These are phyloP conservation scores for Drosophila guanche DNA, from an alignment of 1,140 invertebrate species.

Conservation along the genomic window DNA sequence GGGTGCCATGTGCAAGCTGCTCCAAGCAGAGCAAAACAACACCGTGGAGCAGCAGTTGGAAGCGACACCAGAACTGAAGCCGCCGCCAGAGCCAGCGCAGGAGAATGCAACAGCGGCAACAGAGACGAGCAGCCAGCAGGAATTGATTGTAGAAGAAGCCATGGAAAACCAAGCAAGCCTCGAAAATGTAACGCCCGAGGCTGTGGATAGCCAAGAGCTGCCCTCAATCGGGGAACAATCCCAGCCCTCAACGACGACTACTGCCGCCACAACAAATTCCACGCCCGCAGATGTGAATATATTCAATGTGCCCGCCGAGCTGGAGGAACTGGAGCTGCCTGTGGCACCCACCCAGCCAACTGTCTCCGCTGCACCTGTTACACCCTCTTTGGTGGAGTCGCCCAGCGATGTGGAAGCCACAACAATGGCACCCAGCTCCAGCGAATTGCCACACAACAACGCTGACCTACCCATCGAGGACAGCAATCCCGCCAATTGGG, in stretches of 20 bases:
- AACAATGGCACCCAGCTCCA: slow-evolving; percentile 8
- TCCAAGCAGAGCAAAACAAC: slow-evolving; percentile 42
- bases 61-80: slow-evolving; percentile 7
- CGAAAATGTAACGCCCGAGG: slow-evolving; percentile 30
- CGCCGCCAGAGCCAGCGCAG: background rate
- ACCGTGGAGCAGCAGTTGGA: slow-evolving; percentile 6
- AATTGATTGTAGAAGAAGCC: slow-evolving; percentile 8
- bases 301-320: slow-evolving; percentile 68
- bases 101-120: slow-evolving; percentile 39
- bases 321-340: slow-evolving; percentile 33
- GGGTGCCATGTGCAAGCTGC: slow-evolving; percentile 87
- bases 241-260: background rate
- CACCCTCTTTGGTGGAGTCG: slow-evolving; percentile 3
- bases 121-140: slow-evolving; percentile 2
- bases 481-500: slow-evolving; percentile 65
- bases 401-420: slow-evolving; percentile 34
- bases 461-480: slow-evolving; percentile 56
- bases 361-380: background rate
- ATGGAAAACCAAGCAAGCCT: background rate
- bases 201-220: slow-evolving; percentile 22
- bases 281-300: slow-evolving; percentile 73
- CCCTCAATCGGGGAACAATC: slow-evolving; percentile 17
- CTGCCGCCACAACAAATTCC: slow-evolving; percentile 10
- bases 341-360: slow-evolving; percentile 2
- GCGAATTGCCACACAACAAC: slow-evolving; percentile 27